A percentile compares a stretch with the other conserved stretches of the same genome.
Evolutionary conservation across 2,113 vertebrate species (phyloP).

Genomic region (Xerus inauris): DNA sequence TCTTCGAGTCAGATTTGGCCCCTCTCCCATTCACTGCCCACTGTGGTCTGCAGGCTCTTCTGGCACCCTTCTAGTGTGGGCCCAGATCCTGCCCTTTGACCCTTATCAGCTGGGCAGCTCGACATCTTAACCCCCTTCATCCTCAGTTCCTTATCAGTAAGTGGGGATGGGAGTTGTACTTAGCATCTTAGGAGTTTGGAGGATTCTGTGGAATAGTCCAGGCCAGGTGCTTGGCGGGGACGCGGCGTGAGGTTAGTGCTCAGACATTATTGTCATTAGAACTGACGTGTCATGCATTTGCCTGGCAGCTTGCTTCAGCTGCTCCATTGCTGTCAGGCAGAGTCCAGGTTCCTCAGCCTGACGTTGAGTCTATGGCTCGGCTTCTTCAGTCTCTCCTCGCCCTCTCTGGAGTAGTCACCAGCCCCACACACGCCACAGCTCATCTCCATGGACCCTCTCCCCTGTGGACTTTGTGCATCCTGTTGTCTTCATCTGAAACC

Average conservation of each 20-base stretch:
- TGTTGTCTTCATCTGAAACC: background rate
- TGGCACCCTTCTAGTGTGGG: background rate
- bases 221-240: background rate
- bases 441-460: background rate
- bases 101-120: background rate
- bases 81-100: background rate
- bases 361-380: background rate
- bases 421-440: background rate
- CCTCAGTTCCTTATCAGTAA: background rate
- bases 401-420: background rate
- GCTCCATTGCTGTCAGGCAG: background rate
- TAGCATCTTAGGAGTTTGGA: background rate
- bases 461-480: background rate
- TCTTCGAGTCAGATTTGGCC: background rate
- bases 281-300: background rate
- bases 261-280: fast-evolving
- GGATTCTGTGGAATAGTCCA: background rate
- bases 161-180: background rate
- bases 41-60: background rate
- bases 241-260: fast-evolving
- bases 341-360: background rate
- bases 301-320: background rate
- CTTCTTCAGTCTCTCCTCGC: background rate
- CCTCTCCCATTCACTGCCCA: background rate
- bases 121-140: background rate